Percentiles rank a stretch among this genome's conserved stretches.
These are phyloP conservation scores for Eristalinus aeneus DNA, from an alignment of 2,888 invertebrate species.

Conservation along the genomic window DNA sequence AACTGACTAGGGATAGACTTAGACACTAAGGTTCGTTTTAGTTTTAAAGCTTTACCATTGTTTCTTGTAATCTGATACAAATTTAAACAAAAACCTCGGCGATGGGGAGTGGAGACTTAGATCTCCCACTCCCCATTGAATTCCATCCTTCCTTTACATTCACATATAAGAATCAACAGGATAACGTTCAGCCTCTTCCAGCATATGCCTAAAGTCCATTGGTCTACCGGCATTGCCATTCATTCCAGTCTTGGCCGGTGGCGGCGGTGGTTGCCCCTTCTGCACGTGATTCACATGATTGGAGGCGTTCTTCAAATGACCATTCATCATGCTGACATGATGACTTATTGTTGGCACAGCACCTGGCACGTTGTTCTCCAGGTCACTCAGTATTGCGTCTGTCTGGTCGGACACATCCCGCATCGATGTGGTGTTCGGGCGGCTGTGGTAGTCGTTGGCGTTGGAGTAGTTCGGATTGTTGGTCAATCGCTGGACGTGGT, in stretches of 20 bases:
- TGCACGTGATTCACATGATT: constrained; percentile 72
- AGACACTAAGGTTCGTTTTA: not conserved
- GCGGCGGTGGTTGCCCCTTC: no score
- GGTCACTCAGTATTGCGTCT: constrained; percentile 78
- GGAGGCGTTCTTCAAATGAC: constrained; percentile 76
- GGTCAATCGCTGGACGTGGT: constrained; percentile 85
- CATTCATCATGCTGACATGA: constrained; percentile 80
- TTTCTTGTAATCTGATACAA: not conserved
- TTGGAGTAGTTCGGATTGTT: constrained; percentile 37
- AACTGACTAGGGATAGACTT: not conserved
- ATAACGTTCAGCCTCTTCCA: constrained; percentile 80
- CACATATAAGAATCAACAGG: constrained; percentile 79
- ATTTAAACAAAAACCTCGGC: not conserved
- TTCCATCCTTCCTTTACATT: not conserved
- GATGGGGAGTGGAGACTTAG: not conserved
- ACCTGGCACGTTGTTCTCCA: constrained; percentile 80
- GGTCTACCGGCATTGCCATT: constrained; percentile 77
- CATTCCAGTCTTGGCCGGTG: constrained; percentile 72
- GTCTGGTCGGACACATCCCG: constrained; percentile 73
- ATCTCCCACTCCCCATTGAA: not conserved
- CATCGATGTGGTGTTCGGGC: constrained; percentile 56
- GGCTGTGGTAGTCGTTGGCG: constrained; percentile 63
- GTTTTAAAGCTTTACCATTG: constrained; percentile 52
- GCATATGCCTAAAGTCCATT: constrained; percentile 78
- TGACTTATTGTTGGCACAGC: constrained; percentile 81